Evolutionary conservation across 2,797 vertebrate genomes (phyloP), one percentile per base, ranked within the genome.

Genomic region (Pitangus sulphuratus): DNA sequence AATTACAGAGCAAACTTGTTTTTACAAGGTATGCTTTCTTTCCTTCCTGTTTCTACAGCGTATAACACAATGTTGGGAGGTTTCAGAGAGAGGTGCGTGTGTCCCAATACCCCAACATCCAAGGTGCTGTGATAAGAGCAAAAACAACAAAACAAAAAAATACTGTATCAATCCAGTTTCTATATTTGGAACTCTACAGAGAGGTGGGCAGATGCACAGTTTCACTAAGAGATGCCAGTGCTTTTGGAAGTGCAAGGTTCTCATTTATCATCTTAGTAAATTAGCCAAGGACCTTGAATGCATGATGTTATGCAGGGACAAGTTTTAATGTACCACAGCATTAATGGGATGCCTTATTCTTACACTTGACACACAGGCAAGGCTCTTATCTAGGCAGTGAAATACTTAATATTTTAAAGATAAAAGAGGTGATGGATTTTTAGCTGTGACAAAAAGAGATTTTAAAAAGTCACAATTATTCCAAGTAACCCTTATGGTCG

Each of bases 41-140:
- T 0, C 4, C 4, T 2, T 3, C 1, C 7, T 5, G 0, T 45
- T 75, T 58, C 74, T 37, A 47, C 15, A n/a, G 12, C 31, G 19
- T n/a, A 9, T 60, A 25, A 60, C 31, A 83, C 14, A 54, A 3
- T 17, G 8, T 10, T 68, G 44, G 20, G 44, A 25, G 28, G 28
- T 31, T 42, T 42, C 4, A 3, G 14, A 45, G 20, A 30, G 31
- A 3, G 18, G 9, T 8, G 39, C 15, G 2, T 5, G 1, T 57
- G 14, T 16, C 25, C 57, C 24, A n/a, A 10, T 40, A 30, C 18
- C 30, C 44, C 26, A 35, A 58, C 18, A 33, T 31, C 11, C 21
- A 53, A 64, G 12, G 18, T 61, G 13, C 45, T 79, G 30, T 50
- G n/a, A 69, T 50, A 31, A 80, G 19, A 81, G 30, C 26, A 35